Evolutionary conservation across 2,888 invertebrate genomes (phyloP).

Genomic region (Odontothrips loti): DNA sequence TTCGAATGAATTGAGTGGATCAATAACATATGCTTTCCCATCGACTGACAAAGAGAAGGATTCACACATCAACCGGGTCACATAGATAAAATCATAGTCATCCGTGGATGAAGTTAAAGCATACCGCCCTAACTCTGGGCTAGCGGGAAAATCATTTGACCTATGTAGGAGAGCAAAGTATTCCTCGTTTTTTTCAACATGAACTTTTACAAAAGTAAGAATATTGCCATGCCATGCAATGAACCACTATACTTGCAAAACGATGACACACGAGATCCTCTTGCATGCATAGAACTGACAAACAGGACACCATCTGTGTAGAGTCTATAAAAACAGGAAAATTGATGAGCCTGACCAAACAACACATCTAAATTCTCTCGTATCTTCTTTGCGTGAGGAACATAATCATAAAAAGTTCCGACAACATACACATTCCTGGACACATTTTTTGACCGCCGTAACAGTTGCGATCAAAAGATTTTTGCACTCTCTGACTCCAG

Average conservation of each 20-base stretch:
- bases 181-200: neutral
- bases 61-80: neutral
- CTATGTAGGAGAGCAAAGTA: neutral
- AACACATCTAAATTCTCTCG: neutral
- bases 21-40: neutral
- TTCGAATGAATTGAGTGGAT: neutral
- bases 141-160: neutral
- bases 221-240: neutral
- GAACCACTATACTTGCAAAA: neutral
- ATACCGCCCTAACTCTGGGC: neutral
- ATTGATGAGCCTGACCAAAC: neutral
- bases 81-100: no score
- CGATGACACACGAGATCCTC: neutral
- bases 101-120: neutral
- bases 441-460: neutral
- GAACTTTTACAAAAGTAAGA: neutral
- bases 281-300: neutral
- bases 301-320: neutral
- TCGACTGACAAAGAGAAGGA: neutral
- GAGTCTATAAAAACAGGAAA: neutral
- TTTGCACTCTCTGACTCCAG: neutral
- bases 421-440: neutral
- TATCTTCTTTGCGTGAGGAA: neutral
- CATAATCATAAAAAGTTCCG: neutral
- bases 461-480: neutral